A percentile compares a stretch with the other conserved stretches of the same genome.
Evolutionary conservation across 2,797 vertebrate genomes (phyloP).

Genomic region (Rhinella marina): DNA sequence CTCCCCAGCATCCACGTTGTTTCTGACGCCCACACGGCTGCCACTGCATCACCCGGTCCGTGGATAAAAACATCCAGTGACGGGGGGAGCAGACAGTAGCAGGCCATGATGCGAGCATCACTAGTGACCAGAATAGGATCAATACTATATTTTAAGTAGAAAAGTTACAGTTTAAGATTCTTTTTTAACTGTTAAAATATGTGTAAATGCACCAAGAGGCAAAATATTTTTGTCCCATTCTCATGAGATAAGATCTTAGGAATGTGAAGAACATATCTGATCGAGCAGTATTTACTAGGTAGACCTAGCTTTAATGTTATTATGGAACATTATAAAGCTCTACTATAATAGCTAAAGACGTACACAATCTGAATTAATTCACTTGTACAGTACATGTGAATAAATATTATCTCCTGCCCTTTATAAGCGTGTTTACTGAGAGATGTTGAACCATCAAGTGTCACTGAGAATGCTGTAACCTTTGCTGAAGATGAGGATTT

Average conservation of each 20-base stretch:
- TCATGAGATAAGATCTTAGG: not conserved
- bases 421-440: slow-evolving; percentile 50
- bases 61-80: too few species aligned
- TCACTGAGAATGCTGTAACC: slow-evolving; percentile 53
- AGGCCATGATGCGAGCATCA: too few species aligned
- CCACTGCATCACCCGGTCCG: too few species aligned
- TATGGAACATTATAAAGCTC: slow-evolving; percentile 36
- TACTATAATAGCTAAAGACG: not conserved
- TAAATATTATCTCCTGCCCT: slow-evolving; percentile 44
- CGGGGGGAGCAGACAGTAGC: too few species aligned
- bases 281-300: not conserved
- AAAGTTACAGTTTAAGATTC: too few species aligned
- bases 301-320: not conserved
- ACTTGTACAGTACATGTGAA: slow-evolving; percentile 45
- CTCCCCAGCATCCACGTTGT: too few species aligned
- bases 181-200: too few species aligned
- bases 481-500: slow-evolving; percentile 56
- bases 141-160: too few species aligned
- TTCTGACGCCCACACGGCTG: too few species aligned
- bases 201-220: too few species aligned
- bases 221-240: not conserved
- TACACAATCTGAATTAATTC: slow-evolving; percentile 47
- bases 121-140: too few species aligned
- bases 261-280: not conserved
- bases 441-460: slow-evolving; percentile 50